phyloP scores from a whole-genome alignment of 2,888 invertebrate genomes.

The Torymus aiolomorphi region DNA sequence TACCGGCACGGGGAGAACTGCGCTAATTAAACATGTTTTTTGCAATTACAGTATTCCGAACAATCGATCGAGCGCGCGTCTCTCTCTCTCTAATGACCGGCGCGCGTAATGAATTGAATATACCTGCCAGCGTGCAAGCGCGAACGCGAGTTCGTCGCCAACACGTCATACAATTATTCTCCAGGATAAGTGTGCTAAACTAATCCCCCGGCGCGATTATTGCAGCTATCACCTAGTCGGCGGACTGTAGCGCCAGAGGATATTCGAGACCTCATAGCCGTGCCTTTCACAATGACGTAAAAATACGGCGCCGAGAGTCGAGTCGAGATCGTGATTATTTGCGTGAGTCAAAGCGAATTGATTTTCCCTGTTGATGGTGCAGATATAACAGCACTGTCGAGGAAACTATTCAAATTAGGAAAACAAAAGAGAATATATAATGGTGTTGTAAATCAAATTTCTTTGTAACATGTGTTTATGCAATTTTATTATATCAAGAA shows the following conservation, averaged over 20 bases:
- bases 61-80: conserved; percentile 41
- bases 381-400: too few species aligned
- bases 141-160: conserved; percentile 6
- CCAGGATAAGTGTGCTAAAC: conserved; percentile 26
- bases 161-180: conserved; percentile 32
- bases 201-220: conserved; percentile 29
- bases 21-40: conserved; percentile 48
- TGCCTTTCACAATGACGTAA: too few species aligned
- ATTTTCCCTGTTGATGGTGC: too few species aligned
- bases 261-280: not conserved
- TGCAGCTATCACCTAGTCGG: not conserved
- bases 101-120: conserved; percentile 47
- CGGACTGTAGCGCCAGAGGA: not conserved
- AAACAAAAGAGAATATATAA: not conserved
- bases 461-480: too few species aligned
- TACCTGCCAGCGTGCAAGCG: not conserved
- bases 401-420: not conserved
- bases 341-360: too few species aligned
- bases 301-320: too few species aligned
- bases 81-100: conserved; percentile 31
- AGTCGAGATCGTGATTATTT: too few species aligned
- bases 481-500: too few species aligned
- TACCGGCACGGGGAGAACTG: conserved; percentile 19
- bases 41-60: conserved; percentile 51
- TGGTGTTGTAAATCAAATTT: not conserved